Conservation (phyloP, 1,140 invertebrate species). For the Drosophila malerkotliana region DNA sequence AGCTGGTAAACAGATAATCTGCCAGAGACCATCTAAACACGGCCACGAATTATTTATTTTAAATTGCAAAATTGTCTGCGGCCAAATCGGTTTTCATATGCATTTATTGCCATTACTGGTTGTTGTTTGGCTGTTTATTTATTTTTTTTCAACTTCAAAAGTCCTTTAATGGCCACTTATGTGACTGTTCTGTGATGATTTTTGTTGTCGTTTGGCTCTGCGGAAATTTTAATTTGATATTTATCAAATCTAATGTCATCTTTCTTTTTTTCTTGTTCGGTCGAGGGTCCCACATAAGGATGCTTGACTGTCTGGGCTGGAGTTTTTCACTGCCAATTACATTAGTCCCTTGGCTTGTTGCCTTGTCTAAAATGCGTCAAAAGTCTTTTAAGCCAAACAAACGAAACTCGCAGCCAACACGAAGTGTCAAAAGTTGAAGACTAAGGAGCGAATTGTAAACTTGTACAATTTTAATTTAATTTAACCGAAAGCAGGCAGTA, state of each 20-base stretch:
- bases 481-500: not conserved
- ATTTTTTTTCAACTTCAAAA: constrained; percentile 29
- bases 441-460: not conserved
- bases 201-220: constrained; percentile 13
- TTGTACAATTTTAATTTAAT: constrained; percentile 3
- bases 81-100: constrained; percentile 70
- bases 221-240: constrained; percentile 69
- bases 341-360: constrained; percentile 45
- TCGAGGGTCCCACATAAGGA: constrained; percentile 35
- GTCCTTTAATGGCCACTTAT: constrained; percentile 74
- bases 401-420: constrained; percentile 5
- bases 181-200: constrained; percentile 59
- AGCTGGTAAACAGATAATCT: constrained; percentile 62
- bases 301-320: constrained; percentile 20
- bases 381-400: constrained; percentile 18
- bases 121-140: constrained; percentile 4
- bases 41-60: constrained; percentile 73
- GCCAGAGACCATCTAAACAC: constrained; percentile 63
- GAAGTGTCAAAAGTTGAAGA: not conserved
- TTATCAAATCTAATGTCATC: constrained; percentile 56
- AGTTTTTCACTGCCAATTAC: constrained; percentile 67
- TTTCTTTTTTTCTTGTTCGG: constrained; percentile 13
- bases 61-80: constrained; percentile 80
- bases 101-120: constrained; percentile 45
- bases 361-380: constrained; percentile 49